Conservation (phyloP, 1,140 invertebrate genomes). For the Eufriesea mexicana region DNA sequence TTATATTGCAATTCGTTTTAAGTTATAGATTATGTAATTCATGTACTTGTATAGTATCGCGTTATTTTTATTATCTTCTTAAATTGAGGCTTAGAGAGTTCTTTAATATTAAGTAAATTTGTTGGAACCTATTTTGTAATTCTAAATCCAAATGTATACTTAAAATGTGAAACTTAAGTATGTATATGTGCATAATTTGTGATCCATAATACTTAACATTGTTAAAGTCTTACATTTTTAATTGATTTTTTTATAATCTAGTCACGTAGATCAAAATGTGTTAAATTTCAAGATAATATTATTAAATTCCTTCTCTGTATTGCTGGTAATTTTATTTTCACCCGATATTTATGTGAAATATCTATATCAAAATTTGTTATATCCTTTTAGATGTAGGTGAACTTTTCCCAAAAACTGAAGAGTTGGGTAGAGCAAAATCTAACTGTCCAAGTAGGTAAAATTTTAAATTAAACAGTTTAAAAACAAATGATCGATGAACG, state of each 20-base stretch:
- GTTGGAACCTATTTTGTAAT: constrained; percentile 53
- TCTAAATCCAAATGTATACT: constrained; percentile 62
- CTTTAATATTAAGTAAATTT: constrained; percentile 53
- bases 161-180: constrained; percentile 61
- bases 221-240: constrained; percentile 73
- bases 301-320: constrained; percentile 77
- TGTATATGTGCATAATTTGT: constrained; percentile 72
- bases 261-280: constrained; percentile 78
- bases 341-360: constrained; percentile 21
- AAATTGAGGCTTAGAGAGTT: constrained; percentile 44
- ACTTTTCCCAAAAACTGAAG: too few species aligned
- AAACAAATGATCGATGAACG: too few species aligned
- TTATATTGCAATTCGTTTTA: constrained; percentile 36
- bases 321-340: constrained; percentile 62
- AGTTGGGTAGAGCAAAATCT: background rate
- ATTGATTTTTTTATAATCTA: constrained; percentile 80
- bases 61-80: constrained; percentile 41
- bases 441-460: too few species aligned
- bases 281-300: constrained; percentile 76
- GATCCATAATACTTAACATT: constrained; percentile 74
- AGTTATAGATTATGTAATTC: constrained; percentile 26
- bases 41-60: constrained; percentile 41
- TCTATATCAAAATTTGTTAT: background rate
- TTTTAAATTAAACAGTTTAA: too few species aligned
- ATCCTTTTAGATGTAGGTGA: background rate